phyloP scores from a whole-genome alignment of 1,140 invertebrate species.

The Lethrus apterus region DNA sequence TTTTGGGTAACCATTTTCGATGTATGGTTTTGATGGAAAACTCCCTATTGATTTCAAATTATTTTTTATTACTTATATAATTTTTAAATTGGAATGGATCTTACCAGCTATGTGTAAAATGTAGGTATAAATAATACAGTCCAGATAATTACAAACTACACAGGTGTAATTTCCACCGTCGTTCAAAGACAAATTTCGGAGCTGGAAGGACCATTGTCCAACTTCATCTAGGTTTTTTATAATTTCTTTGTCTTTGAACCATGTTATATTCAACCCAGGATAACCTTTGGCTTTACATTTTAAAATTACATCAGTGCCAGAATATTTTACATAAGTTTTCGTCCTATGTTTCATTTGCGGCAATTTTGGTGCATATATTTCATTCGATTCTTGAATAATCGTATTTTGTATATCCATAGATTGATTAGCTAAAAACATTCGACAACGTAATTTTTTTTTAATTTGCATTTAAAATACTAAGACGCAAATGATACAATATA shows the following conservation, averaged over 20 bases:
- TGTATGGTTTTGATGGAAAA: slow-evolving; percentile 69
- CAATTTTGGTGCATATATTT: slow-evolving; percentile 14
- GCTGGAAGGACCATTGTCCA: slow-evolving; percentile 41
- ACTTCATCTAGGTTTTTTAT: background rate
- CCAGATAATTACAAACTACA: slow-evolving; percentile 67
- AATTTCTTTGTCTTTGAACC: slow-evolving; percentile 47
- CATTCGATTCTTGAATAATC: background rate
- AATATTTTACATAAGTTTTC: slow-evolving; percentile 51
- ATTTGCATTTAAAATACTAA: no score
- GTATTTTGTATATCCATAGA: no score
- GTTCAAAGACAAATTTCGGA: slow-evolving; percentile 45
- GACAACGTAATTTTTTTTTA: no score
- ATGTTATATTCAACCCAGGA: slow-evolving; percentile 40
- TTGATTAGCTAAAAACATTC: no score
- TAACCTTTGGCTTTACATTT: slow-evolving; percentile 54
- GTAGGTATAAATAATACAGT: slow-evolving; percentile 69
- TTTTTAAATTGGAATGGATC: no score
- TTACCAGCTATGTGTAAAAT: no score
- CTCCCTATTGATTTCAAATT: no score
- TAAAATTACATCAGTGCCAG: slow-evolving; percentile 56
- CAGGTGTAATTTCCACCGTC: slow-evolving; percentile 73
- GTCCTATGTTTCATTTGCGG: slow-evolving; percentile 44
- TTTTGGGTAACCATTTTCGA: slow-evolving; percentile 66
- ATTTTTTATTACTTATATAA: no score
- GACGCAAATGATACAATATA: no score